Evolutionary conservation across 2,888 invertebrate species (phyloP).

Genomic region (Stenodera caucasica): DNA sequence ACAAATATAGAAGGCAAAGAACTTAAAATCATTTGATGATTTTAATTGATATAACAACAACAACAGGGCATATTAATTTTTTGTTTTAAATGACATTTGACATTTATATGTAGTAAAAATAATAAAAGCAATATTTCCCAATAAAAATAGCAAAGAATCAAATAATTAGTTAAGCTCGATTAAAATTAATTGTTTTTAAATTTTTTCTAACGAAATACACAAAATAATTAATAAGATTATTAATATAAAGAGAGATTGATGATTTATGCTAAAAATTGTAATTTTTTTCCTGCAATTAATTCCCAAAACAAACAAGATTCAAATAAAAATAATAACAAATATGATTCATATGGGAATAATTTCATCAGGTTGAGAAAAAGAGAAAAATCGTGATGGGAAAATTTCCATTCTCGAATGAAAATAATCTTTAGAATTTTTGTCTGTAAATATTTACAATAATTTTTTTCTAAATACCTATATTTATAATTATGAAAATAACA

Average conservation of each 20-base stretch:
- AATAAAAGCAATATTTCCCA: background rate
- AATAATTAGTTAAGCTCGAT: background rate
- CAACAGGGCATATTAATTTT: background rate
- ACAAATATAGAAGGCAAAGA: conserved; percentile 31
- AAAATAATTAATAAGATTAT: conserved; percentile 2
- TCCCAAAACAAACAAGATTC: background rate
- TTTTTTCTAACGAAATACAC: background rate
- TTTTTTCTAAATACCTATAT: background rate
- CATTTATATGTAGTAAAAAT: conserved; percentile 22
- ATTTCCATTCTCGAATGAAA: background rate
- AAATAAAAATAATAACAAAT: background rate
- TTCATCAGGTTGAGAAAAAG: background rate
- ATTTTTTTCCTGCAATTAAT: background rate
- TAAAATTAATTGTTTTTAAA: background rate
- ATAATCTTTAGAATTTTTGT: background rate
- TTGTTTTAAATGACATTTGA: conserved; percentile 39
- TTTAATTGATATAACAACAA: conserved; percentile 33
- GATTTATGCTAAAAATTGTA: background rate
- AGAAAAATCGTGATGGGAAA: background rate
- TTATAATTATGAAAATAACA: no score
- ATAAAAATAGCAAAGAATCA: background rate
- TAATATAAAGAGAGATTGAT: background rate
- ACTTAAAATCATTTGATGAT: conserved; percentile 35
- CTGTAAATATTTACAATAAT: background rate
- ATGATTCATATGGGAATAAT: conserved; percentile 1